Conservation (phyloP, 2,797 vertebrate species). For the Scolopax rusticola region DNA sequence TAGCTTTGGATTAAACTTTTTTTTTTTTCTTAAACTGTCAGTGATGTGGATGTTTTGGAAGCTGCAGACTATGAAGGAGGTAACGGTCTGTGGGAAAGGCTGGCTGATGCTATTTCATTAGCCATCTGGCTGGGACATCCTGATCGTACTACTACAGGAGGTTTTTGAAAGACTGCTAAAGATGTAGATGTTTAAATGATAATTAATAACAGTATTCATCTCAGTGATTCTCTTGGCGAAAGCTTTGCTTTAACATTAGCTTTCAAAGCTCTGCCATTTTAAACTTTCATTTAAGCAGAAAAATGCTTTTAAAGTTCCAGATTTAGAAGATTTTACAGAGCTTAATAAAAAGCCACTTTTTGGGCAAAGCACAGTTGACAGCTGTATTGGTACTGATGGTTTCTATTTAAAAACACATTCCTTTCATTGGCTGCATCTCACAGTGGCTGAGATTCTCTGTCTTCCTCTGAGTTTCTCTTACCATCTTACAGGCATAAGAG, state of each 20-base stretch:
- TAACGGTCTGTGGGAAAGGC: not conserved
- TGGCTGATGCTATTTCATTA: not conserved
- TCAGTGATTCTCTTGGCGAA: not conserved
- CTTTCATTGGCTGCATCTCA: not conserved
- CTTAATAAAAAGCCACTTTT: slow-evolving; percentile 11
- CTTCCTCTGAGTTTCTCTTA: not conserved
- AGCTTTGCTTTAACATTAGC: not conserved
- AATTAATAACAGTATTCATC: not conserved
- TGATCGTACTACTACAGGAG: not conserved
- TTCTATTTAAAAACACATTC: not conserved
- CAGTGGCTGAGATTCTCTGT: not conserved
- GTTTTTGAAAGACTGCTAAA: not conserved
- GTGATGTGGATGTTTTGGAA: not conserved
- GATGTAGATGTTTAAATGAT: not conserved
- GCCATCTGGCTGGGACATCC: not conserved
- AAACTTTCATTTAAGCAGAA: not conserved
- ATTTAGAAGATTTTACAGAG: not conserved
- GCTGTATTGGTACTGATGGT: not conserved
- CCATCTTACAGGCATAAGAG: not conserved
- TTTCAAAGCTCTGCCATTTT: not conserved
- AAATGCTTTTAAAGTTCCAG: not conserved
- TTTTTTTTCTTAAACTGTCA: not conserved
- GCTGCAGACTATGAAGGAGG: not conserved
- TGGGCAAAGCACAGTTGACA: not conserved
- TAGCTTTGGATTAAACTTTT: not conserved